Evolutionary conservation across 2,797 vertebrate genomes (phyloP).

Genomic region (Xenops minutus): DNA sequence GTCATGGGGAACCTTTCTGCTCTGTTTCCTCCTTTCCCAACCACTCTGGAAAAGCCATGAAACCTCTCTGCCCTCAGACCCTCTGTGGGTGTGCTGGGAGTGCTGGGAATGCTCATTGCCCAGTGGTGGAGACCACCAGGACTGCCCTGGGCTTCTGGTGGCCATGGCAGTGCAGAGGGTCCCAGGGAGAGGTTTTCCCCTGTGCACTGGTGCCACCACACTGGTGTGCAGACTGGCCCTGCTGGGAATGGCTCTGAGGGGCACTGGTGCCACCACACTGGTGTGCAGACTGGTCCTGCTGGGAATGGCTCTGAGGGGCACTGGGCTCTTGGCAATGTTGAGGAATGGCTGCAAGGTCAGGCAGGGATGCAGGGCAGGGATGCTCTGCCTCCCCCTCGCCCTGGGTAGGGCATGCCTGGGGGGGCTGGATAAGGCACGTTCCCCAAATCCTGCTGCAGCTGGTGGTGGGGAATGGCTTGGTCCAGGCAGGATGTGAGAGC

Average conservation of each 20-base stretch:
- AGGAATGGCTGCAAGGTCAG: background rate
- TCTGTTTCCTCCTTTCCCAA: background rate
- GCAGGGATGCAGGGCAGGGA: background rate
- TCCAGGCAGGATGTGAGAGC: background rate
- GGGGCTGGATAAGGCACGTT: rapidly evolving
- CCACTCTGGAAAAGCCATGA: background rate
- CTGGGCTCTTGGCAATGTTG: background rate
- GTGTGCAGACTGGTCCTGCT: background rate
- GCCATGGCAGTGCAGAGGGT: rapidly evolving
- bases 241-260: background rate
- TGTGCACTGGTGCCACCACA: rapidly evolving
- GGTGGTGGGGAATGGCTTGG: background rate
- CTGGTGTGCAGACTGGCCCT: rapidly evolving
- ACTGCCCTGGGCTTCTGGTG: background rate
- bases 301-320: rapidly evolving
- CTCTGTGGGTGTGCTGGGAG: background rate
- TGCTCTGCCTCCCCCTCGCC: background rate
- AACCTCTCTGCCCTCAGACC: background rate
- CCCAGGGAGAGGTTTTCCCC: background rate
- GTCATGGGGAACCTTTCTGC: rapidly evolving
- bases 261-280: rapidly evolving
- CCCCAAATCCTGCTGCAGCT: background rate
- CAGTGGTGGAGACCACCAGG: background rate
- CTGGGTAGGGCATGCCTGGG: background rate
- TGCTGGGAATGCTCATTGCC: background rate